Conservation (phyloP, 2,113 vertebrate species). For the Orycteropus afer region DNA sequence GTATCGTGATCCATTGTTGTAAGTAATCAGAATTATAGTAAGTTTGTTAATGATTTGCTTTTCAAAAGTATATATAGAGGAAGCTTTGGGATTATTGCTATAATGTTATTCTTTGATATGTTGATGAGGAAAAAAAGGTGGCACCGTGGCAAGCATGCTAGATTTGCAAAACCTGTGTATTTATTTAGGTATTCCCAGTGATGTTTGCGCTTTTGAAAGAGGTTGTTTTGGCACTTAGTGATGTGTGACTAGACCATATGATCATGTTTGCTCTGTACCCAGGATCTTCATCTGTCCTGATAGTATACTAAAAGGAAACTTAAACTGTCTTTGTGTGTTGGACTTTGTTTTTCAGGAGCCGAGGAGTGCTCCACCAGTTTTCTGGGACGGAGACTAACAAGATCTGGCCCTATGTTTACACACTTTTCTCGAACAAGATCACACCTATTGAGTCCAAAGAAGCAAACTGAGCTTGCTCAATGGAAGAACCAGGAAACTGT, state of each 20-base stretch:
- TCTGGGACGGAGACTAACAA: conserved; percentile 97
- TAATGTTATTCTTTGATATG: neutral
- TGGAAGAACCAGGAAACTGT: conserved; percentile 68
- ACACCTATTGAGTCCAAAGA: conserved; percentile 82
- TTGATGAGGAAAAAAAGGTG: neutral
- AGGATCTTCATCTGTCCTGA: neutral
- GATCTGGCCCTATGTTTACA: conserved; percentile 97
- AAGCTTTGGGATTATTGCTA: neutral
- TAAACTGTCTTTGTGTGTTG: conserved; percentile 16
- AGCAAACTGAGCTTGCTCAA: conserved; percentile 77
- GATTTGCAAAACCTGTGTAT: neutral
- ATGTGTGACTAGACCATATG: neutral
- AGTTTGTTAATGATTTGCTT: neutral
- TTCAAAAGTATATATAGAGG: neutral
- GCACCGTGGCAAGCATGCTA: neutral
- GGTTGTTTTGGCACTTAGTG: neutral
- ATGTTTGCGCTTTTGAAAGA: neutral
- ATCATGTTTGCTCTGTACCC: neutral
- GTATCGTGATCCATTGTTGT: neutral
- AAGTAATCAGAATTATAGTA: neutral
- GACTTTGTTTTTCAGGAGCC: conserved; percentile 87
- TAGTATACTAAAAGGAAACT: neutral
- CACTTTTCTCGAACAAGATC: conserved; percentile 92
- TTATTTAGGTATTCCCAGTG: neutral
- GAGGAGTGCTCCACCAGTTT: conserved; percentile 95